These are phyloP conservation scores for Hoplostethus mediterraneus DNA, from an alignment of 2,797 vertebrate species.

Conservation along the genomic window DNA sequence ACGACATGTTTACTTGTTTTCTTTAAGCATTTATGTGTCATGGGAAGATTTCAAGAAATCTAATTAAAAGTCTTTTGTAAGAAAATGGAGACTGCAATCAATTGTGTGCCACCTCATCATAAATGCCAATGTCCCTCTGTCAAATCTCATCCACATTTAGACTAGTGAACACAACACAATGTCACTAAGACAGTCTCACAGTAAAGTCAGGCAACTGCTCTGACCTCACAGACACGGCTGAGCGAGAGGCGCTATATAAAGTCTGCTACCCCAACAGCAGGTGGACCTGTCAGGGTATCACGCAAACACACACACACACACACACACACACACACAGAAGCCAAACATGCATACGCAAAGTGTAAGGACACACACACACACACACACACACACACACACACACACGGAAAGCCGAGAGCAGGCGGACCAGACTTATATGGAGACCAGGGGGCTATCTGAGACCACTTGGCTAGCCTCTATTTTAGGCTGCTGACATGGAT, in stretches of 20 bases:
- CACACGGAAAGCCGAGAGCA: conserved; percentile 53
- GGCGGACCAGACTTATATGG: conserved; percentile 90
- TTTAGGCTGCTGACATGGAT: conserved; percentile 88
- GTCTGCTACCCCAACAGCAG: conserved; percentile 68
- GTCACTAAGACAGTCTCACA: background rate
- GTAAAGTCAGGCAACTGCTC: conserved; percentile 13
- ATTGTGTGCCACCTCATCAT: background rate
- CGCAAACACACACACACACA: background rate
- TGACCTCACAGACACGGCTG: conserved; percentile 52
- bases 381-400: conserved; percentile 50
- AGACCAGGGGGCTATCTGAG: conserved; percentile 75
- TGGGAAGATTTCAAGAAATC: too few relatives aligned
- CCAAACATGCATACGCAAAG: conserved; percentile 28
- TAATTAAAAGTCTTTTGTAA: too few relatives aligned
- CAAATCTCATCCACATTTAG: background rate
- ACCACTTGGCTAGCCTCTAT: conserved; percentile 87
- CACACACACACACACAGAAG: conserved; percentile 7
- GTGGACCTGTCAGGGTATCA: conserved; percentile 76
- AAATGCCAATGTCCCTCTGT: background rate
- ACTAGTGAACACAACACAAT: conserved; percentile 47
- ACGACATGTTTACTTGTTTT: too few relatives aligned
- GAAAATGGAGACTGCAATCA: too few relatives aligned
- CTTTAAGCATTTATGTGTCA: too few relatives aligned
- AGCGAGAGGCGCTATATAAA: conserved; percentile 78
- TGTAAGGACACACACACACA: conserved; percentile 24